These are phyloP conservation scores for Acipenser ruthenus DNA, from an alignment of 2,797 vertebrate genomes.

Conservation along the genomic window DNA sequence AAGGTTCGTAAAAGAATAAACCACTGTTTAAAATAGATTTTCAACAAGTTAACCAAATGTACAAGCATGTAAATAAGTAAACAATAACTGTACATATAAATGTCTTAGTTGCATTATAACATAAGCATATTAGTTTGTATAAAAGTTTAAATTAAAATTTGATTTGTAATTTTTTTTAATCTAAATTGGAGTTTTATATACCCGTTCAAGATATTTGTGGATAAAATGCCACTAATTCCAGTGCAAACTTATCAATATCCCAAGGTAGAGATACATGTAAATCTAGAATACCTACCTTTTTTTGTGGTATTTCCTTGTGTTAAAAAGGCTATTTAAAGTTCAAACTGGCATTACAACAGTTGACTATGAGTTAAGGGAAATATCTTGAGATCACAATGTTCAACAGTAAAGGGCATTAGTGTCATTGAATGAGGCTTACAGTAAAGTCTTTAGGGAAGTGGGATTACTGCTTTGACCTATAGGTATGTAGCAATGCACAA, in stretches of 20 bases:
- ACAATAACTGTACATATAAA: constrained; percentile 17
- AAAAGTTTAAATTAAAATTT: constrained; percentile 13
- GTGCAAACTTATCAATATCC: background rate
- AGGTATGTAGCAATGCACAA: no score
- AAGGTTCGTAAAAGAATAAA: constrained; percentile 26
- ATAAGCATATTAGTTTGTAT: constrained; percentile 9
- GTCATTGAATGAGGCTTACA: no score
- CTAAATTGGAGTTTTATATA: background rate
- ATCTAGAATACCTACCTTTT: no score
- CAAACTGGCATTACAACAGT: no score
- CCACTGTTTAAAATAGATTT: constrained; percentile 41
- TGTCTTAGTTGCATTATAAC: constrained; percentile 7
- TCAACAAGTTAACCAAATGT: constrained; percentile 26
- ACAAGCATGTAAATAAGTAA: constrained; percentile 24
- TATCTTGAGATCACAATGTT: no score
- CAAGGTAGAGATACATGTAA: no score
- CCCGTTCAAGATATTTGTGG: constrained; percentile 10
- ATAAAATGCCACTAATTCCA: constrained; percentile 11
- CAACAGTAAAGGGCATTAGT: no score
- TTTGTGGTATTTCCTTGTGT: no score
- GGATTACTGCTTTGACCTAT: no score
- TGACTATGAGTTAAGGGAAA: no score
- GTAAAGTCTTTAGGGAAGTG: no score
- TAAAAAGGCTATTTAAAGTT: no score
- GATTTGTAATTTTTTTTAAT: background rate